phyloP scores from a whole-genome alignment of 2,888 invertebrate genomes.

The Alloscopus bannaensis region DNA sequence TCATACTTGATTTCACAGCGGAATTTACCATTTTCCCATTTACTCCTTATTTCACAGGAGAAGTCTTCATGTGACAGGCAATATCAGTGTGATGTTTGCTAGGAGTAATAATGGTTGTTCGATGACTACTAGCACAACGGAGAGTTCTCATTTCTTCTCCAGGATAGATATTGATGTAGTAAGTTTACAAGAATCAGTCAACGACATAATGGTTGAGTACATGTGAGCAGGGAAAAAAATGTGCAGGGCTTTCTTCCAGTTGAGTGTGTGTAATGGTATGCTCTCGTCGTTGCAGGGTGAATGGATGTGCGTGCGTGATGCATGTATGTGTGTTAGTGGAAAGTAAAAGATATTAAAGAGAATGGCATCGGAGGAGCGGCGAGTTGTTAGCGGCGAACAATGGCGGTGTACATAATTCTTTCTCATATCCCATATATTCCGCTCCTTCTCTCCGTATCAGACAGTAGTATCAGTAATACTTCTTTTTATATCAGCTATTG shows the following conservation, averaged over 20 bases:
- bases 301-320: not conserved
- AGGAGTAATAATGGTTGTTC: conserved; percentile 27
- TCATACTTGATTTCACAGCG: conserved; percentile 46
- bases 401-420: conserved; percentile 53
- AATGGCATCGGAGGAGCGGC: conserved; percentile 25
- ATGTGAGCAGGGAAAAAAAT: conserved; percentile 13
- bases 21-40: conserved; percentile 31
- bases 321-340: not conserved
- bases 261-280: too few relatives aligned
- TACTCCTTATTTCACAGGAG: conserved; percentile 18
- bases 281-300: too few relatives aligned
- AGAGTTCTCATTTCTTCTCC: not conserved
- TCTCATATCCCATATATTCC: conserved; percentile 56
- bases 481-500: conserved; percentile 58
- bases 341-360: conserved; percentile 17
- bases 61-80: conserved; percentile 48
- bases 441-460: conserved; percentile 48
- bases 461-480: conserved; percentile 61
- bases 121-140: conserved; percentile 18
- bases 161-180: conserved; percentile 13
- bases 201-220: conserved; percentile 17
- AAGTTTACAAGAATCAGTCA: conserved; percentile 32
- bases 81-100: conserved; percentile 27
- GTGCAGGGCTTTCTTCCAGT: not conserved
- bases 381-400: conserved; percentile 42